Evolutionary conservation across 2,113 vertebrate genomes (phyloP), one percentile per base, ranked within the genome.

Genomic region (Nothoprocta perdicaria): DNA sequence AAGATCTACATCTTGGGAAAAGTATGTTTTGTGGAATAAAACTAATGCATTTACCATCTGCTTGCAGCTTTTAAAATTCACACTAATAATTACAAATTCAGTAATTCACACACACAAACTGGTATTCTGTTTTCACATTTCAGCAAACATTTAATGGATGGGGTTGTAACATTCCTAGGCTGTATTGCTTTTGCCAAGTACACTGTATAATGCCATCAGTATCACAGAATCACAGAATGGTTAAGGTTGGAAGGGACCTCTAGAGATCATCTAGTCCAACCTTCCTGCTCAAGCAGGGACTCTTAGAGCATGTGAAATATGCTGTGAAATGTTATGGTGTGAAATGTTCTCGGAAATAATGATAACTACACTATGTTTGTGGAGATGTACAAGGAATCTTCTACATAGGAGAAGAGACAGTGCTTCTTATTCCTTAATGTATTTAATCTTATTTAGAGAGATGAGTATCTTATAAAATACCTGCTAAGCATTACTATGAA

Each of bases 1-100:
- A 94, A 95, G 94, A 88, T 38, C 76, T 89, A 52, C 80, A 87
- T 87, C 72, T 89, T 65, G 76, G 84, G 91, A 94, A 96, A 96
- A 91, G 8, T 19, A 61, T 91, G 71, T 46, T 87, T 89, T 82
- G 79, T 92, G 87, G 89, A 94, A 84, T 41, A 92, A 0, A 78
- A 43, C n/a, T 96, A 83, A 96, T 95, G 72, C 57, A 84, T 88
- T 91, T 94, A 88, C 86, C 90, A 0, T 93, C 74, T 86, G 46
- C 65, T 87, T 67, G 68, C 77, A 89, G 68, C 52, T 78, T 88
- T 94, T 92, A 65, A 85, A 73, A 21, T 52, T 91, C 61, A 80
- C 0, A 2, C 26, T 95, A 91, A 84, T 89, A 83, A 80, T 79
- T 92, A 87, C 38, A 85, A 92, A 89, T 52, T 85, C 43, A 69